phyloP scores from a whole-genome alignment of 1,140 invertebrate species.

The Steinernema feltiae region DNA sequence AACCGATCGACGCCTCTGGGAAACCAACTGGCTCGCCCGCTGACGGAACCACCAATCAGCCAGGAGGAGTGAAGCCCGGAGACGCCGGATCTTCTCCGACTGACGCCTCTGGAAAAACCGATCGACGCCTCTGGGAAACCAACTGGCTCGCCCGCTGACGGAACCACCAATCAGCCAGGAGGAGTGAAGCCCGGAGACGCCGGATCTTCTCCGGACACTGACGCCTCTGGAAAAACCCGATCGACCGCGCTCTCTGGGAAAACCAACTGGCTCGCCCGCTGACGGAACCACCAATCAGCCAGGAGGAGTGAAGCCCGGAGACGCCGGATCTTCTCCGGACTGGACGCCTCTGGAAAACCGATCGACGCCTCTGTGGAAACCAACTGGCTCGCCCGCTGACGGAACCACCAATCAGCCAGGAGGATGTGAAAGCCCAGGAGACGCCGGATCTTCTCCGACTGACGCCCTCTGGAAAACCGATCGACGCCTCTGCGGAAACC shows the following conservation, averaged over 20 bases:
- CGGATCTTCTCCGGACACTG: background rate
- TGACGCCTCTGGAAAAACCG: background rate
- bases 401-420: no score
- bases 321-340: background rate
- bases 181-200: background rate
- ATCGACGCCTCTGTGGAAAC: no score
- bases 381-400: constrained; percentile 3
- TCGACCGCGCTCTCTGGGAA: background rate
- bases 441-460: constrained; percentile 6
- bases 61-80: no score
- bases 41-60: no score
- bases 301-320: background rate
- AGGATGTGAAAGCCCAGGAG: no score
- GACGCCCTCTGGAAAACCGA: background rate
- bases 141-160: background rate
- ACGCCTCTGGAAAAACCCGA: background rate
- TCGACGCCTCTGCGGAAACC: background rate
- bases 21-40: background rate
- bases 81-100: no score
- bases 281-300: background rate
- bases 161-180: background rate
- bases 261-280: background rate
- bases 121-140: background rate
- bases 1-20: no score
- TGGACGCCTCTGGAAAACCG: no score